Base-by-base conservation (phyloP, 92 coral and sea anemone species). In the Porites divaricata region DNA sequence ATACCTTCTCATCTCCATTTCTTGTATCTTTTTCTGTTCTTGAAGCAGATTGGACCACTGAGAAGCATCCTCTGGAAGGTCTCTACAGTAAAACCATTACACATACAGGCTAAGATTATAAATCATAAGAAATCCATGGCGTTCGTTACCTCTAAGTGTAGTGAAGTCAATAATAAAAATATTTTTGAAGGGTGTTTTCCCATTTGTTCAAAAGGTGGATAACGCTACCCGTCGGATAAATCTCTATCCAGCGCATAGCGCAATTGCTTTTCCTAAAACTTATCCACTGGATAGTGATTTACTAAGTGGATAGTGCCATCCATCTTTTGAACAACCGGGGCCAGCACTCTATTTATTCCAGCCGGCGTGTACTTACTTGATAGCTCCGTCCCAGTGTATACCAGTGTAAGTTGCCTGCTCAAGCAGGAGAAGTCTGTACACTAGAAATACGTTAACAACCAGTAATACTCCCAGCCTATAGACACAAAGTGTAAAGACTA, bases 11-110 rank as follows among this genome's bases (percentile, higher is more conserved):
- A 93, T 86, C 67, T 96, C 96, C 16, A 75, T 64, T 24, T 92
- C 93, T 28, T 96, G 97, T 12, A 94, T 63, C 22, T 77, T 68
- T 67, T 90, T 93, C 77, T 96, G 99, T 77, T 92, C 91, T 67
- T 96, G 94, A 19, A 96, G 86, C 63, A 96, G 88, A 56, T 79
- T 79, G 3, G 96, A 85, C 94, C 95, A 96, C 72, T 96, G 89
- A 25, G 89, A 89, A 20, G 94, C 91, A 76, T 96, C 93, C 14
- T 89, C 88, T 8, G 99, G 99, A 23, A 94, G 90, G 17, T 91
- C 92, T 71, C 99, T 96, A 69, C 48, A 79, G 72, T 35, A 81
- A 65, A 24, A 49, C 4, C 22, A 74, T 4, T 24, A 25, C 65
- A 76, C 58, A 16, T 35, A 35, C 45, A 35, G 45, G 45, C 45